Conservation (phyloP, 2,888 invertebrate species). For the Brenthis ino region DNA sequence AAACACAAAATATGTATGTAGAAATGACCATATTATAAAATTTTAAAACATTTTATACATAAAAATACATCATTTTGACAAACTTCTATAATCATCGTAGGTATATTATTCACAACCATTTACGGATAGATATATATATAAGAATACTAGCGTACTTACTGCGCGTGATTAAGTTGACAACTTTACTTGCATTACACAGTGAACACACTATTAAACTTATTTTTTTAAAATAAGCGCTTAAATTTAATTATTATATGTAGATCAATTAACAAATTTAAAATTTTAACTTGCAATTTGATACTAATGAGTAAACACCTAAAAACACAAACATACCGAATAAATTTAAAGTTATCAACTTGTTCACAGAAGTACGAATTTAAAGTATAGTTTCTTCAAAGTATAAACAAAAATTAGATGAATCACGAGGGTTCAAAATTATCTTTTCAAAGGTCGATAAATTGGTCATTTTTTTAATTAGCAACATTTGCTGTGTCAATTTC, state of each 20-base stretch:
- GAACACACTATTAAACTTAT: no score
- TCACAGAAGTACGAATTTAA: not conserved
- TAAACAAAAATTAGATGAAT: not conserved
- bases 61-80: slow-evolving; percentile 12
- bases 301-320: no score
- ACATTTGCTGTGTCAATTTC: slow-evolving; percentile 15
- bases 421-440: not conserved
- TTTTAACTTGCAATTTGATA: no score
- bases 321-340: no score
- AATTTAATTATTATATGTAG: no score
- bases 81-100: slow-evolving; percentile 19
- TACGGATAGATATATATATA: slow-evolving; percentile 26
- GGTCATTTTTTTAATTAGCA: slow-evolving; percentile 30
- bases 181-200: no score
- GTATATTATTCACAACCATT: slow-evolving; percentile 35
- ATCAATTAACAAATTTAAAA: no score
- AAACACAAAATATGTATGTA: not conserved
- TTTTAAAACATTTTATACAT: slow-evolving; percentile 2
- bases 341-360: not conserved
- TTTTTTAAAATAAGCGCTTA: no score
- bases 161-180: slow-evolving; percentile 4
- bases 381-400: slow-evolving; percentile 1
- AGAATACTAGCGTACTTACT: slow-evolving; percentile 10
- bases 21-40: slow-evolving; percentile 1
- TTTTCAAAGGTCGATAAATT: slow-evolving; percentile 24